A percentile compares a stretch with the other conserved stretches of the same genome.
Evolutionary conservation across 2,888 invertebrate species (phyloP).

Genomic region (Neoascia interrupta): DNA sequence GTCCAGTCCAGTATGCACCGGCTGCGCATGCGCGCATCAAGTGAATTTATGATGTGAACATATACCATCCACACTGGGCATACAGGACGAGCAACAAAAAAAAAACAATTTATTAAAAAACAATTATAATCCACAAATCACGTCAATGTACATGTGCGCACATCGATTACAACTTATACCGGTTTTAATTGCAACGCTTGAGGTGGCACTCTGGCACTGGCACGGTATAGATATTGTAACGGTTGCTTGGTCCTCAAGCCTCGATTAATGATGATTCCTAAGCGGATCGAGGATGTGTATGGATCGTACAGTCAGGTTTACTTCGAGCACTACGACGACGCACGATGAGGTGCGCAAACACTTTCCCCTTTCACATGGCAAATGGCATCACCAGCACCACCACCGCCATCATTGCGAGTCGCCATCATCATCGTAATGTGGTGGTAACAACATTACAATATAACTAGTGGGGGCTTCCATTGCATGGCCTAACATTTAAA

Average conservation of each 20-base stretch:
- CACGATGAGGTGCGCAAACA: slow-evolving; percentile 55
- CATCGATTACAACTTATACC: slow-evolving; percentile 65
- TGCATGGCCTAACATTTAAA: slow-evolving; percentile 37
- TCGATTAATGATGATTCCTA: slow-evolving; percentile 68
- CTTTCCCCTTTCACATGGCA: slow-evolving; percentile 67
- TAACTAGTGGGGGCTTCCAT: slow-evolving; percentile 30
- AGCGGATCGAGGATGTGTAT: slow-evolving; percentile 5
- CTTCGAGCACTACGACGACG: not conserved
- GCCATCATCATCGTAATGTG: slow-evolving; percentile 22
- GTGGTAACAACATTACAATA: slow-evolving; percentile 22
- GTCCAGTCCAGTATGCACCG: slow-evolving; percentile 3
- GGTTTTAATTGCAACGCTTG: slow-evolving; percentile 61
- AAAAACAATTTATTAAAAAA: slow-evolving; percentile 28
- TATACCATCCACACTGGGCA: slow-evolving; percentile 26
- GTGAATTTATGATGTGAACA: slow-evolving; percentile 57
- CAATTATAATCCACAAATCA: slow-evolving; percentile 54
- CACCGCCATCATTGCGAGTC: slow-evolving; percentile 23
- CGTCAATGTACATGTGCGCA: slow-evolving; percentile 56
- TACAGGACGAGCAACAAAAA: not conserved
- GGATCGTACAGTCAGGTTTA: slow-evolving; percentile 19
- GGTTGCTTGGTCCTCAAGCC: slow-evolving; percentile 43
- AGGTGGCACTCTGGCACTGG: slow-evolving; percentile 45
- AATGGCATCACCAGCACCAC: slow-evolving; percentile 49
- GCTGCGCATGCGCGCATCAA: slow-evolving; percentile 31
- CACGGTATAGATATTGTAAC: too few species aligned